These are phyloP conservation scores for Pseudomyrmex flavicornis DNA, from an alignment of 1,140 invertebrate species.

Conservation along the genomic window DNA sequence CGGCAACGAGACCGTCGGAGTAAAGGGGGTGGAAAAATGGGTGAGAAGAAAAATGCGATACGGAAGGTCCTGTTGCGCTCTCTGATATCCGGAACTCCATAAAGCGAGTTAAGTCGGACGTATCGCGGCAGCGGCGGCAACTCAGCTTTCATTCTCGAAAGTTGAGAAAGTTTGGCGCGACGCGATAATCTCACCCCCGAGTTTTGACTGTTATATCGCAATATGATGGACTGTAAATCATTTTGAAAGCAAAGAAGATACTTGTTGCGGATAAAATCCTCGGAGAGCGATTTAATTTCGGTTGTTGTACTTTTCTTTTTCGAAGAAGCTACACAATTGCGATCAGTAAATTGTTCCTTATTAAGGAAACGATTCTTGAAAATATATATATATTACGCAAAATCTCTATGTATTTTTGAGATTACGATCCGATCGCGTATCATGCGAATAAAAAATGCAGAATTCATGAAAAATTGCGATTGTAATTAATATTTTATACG, in stretches of 20 bases:
- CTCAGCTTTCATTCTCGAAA: slow-evolving; percentile 62
- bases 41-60: slow-evolving; percentile 35
- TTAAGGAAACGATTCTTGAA: too few relatives aligned
- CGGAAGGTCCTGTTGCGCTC: slow-evolving; percentile 64
- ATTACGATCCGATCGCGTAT: background rate
- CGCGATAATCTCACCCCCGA: background rate
- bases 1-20: slow-evolving; percentile 17
- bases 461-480: background rate
- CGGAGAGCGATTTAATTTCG: background rate
- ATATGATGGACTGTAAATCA: slow-evolving; percentile 2
- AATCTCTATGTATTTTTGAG: background rate
- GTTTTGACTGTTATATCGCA: slow-evolving; percentile 35
- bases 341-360: too few relatives aligned
- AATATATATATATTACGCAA: too few relatives aligned
- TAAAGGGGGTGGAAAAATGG: background rate
- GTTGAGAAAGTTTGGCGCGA: slow-evolving; percentile 46
- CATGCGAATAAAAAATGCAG: background rate
- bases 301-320: too few relatives aligned
- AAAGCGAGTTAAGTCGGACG: slow-evolving; percentile 64
- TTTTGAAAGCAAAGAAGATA: slow-evolving; percentile 7
- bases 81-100: slow-evolving; percentile 41
- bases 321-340: background rate
- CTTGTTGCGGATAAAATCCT: slow-evolving; percentile 34
- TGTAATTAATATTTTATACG: slow-evolving; percentile 10
- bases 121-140: background rate